phyloP scores from a whole-genome alignment of 1,140 invertebrate genomes.

The Vollenhovia emeryi region DNA sequence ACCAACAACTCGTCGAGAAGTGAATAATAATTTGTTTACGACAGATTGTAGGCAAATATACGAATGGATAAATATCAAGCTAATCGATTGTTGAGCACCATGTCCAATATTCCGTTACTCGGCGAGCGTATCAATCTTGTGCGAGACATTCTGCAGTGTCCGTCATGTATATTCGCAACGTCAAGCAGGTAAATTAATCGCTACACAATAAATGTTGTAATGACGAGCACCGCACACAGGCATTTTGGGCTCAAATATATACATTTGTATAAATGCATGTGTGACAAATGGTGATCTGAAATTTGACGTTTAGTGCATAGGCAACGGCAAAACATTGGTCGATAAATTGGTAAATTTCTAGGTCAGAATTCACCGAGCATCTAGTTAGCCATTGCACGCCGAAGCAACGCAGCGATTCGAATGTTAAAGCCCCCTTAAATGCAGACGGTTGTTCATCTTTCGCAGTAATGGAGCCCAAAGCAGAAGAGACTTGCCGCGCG shows the following conservation, averaged over 20 bases:
- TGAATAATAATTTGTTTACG: slow-evolving; percentile 62
- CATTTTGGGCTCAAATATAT: neutral
- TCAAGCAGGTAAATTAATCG: slow-evolving; percentile 72
- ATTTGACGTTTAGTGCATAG: too few species aligned
- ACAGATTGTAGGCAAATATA: slow-evolving; percentile 63
- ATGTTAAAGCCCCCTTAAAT: slow-evolving; percentile 39
- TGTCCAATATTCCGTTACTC: slow-evolving; percentile 50
- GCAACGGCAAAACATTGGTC: neutral
- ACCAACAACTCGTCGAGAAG: slow-evolving; percentile 72
- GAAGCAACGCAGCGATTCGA: slow-evolving; percentile 21
- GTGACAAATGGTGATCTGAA: neutral
- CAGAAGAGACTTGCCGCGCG: slow-evolving; percentile 89
- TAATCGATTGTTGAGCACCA: slow-evolving; percentile 12
- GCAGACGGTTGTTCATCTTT: slow-evolving; percentile 40
- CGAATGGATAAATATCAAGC: neutral
- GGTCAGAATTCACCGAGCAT: slow-evolving; percentile 70
- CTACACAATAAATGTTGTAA: neutral
- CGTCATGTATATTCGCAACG: slow-evolving; percentile 65
- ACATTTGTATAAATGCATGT: neutral
- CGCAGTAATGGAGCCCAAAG: slow-evolving; percentile 75
- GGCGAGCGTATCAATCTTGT: neutral
- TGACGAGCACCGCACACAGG: neutral
- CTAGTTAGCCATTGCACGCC: slow-evolving; percentile 59
- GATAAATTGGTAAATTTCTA: slow-evolving; percentile 50
- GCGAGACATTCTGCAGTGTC: slow-evolving; percentile 64